Percentiles rank a stretch among this genome's conserved stretches.
Evolutionary conservation across 2,113 vertebrate genomes (phyloP).

Genomic region (Heterotis niloticus): DNA sequence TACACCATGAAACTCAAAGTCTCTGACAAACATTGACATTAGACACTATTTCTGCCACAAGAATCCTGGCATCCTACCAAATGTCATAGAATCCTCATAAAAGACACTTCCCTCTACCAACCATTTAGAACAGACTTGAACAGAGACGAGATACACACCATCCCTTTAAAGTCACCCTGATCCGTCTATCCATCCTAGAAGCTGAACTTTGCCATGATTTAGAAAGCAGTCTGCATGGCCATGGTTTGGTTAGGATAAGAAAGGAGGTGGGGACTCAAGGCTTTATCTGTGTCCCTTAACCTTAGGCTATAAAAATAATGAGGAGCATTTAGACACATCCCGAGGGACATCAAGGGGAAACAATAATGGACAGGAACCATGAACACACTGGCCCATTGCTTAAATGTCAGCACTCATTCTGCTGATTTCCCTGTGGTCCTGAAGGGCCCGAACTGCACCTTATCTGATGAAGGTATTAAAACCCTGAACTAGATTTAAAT

Average conservation of each 20-base stretch:
- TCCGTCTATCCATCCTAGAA: too few species aligned
- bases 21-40: too few species aligned
- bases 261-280: neutral
- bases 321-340: neutral
- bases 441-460: neutral
- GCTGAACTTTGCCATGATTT: neutral
- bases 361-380: neutral
- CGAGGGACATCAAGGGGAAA: neutral
- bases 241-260: too few species aligned
- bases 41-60: too few species aligned
- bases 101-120: too few species aligned
- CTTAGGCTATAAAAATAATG: neutral
- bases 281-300: too few species aligned
- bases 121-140: too few species aligned
- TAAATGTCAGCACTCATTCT: neutral
- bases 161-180: too few species aligned
- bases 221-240: neutral
- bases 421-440: neutral
- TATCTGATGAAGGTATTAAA: constrained; percentile 5
- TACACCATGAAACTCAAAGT: too few species aligned
- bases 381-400: neutral
- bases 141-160: too few species aligned
- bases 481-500: constrained; percentile 7
- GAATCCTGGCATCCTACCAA: too few species aligned
- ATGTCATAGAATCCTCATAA: too few species aligned